Percentiles rank a stretch among this genome's conserved stretches.
Evolutionary conservation across 1,140 invertebrate species (phyloP).

Genomic region (Pseudomyrmex flavicornis): DNA sequence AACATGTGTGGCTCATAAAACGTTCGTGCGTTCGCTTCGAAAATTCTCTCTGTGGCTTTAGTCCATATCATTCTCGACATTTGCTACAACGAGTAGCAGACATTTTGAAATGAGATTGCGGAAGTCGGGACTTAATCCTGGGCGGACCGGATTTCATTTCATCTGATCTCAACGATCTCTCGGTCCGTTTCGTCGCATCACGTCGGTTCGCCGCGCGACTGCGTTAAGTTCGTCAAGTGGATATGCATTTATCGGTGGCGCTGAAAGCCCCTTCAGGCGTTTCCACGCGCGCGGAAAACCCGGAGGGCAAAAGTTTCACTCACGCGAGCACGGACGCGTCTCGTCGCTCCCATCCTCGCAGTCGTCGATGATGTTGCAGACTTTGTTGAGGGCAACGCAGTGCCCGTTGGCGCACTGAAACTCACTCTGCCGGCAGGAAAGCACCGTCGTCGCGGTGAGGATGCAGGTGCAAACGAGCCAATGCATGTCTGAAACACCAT

Average conservation of each 20-base stretch:
- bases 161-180: constrained; percentile 2
- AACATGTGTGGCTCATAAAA: background rate
- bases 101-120: constrained; percentile 20
- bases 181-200: background rate
- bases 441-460: constrained; percentile 77
- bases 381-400: constrained; percentile 92
- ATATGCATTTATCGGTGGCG: constrained; percentile 42
- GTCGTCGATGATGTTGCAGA: constrained; percentile 93
- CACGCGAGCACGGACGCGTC: constrained; percentile 93
- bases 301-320: constrained; percentile 84
- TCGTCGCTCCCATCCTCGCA: constrained; percentile 95
- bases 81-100: background rate
- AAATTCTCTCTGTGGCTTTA: background rate
- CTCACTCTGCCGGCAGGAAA: constrained; percentile 91
- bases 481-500: constrained; percentile 79
- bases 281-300: constrained; percentile 1
- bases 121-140: constrained; percentile 3
- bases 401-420: constrained; percentile 92
- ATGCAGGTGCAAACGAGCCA: constrained; percentile 80
- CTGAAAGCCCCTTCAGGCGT: constrained; percentile 15
- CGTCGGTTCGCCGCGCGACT: background rate
- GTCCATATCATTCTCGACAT: background rate
- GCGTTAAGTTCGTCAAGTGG: constrained; percentile 19
- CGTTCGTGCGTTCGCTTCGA: background rate
- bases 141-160: background rate